Evolutionary conservation across 2,113 vertebrate species (phyloP), one percentile per base, ranked within the genome.

Genomic region (Arizona elegans): DNA sequence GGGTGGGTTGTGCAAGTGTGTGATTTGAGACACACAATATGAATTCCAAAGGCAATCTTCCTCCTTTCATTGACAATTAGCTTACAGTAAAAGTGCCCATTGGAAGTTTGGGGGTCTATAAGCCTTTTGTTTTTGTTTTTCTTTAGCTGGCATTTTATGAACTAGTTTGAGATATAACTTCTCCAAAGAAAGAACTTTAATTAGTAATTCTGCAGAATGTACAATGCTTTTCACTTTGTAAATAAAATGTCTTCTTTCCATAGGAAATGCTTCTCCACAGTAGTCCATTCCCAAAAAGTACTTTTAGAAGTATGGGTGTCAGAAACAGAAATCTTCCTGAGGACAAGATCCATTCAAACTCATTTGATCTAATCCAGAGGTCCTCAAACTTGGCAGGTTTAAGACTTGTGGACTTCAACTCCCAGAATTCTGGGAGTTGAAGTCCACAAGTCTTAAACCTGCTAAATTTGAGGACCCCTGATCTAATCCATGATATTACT

Each of bases 321-420:
- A 93, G 47, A 58, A 81, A 90, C 86, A 50, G 53, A 93, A 93
- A 65, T 90, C 29, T 90, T 93, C 53, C 81, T 2, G 3, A 54
- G 88, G 94, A 94, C 70, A 94, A 75, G 93, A 59, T 87, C 1
- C 38, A 91, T 86, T 90, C 81, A 92, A 86, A 86, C 87, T 86
- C 43, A 75, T 33, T 47, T 50, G 47, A 50, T 50, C 47, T 50
- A 50, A 50, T 50, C 47, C 47, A 50, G 47, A 8, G 47, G 47
- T 50, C 47, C 47, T 50, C 47, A 50, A 50, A 50, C 6, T 50
- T 50, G 5, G 6, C 47, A 50, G 47, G 5, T 50, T 50, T 50
- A 50, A 50, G 5, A 50, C 47, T 50, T 50, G 47, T 50, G 47
- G 47, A 50, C 47, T 43, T 43, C 38, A 43, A 43, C 38, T 43